These are phyloP conservation scores for Leiothrix lutea DNA, from an alignment of 2,113 vertebrate species.

Conservation along the genomic window DNA sequence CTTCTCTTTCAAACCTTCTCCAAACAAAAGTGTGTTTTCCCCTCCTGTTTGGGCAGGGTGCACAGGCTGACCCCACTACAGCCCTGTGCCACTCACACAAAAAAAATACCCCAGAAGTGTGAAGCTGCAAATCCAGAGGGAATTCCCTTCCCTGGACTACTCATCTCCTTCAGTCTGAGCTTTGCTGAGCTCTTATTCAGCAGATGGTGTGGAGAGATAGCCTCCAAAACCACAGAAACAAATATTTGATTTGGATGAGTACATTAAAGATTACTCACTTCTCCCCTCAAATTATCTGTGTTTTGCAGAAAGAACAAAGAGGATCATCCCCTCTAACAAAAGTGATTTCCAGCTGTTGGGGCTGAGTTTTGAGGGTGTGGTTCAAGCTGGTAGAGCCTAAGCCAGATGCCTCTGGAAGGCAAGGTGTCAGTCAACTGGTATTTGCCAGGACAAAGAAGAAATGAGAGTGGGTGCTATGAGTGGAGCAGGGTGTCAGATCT, in stretches of 20 bases:
- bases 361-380: background rate
- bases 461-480: background rate
- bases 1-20: background rate
- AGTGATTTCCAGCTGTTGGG: background rate
- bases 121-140: background rate
- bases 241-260: constrained; percentile 56
- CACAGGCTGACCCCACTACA: background rate
- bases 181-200: constrained; percentile 25
- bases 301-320: constrained; percentile 29
- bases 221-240: constrained; percentile 25
- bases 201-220: constrained; percentile 47
- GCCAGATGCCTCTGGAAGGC: background rate
- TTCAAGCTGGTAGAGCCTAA: background rate
- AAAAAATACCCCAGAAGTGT: background rate
- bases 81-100: background rate
- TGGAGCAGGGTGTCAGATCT: background rate
- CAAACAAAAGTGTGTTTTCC: background rate
- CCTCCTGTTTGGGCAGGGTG: background rate
- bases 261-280: constrained; percentile 58
- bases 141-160: background rate
- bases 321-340: constrained; percentile 11
- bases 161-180: background rate
- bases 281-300: constrained; percentile 43
- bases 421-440: background rate
- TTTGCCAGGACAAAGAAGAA: background rate